These are phyloP conservation scores for Pterostichus madidus DNA, from an alignment of 2,888 invertebrate species.

Conservation along the genomic window DNA sequence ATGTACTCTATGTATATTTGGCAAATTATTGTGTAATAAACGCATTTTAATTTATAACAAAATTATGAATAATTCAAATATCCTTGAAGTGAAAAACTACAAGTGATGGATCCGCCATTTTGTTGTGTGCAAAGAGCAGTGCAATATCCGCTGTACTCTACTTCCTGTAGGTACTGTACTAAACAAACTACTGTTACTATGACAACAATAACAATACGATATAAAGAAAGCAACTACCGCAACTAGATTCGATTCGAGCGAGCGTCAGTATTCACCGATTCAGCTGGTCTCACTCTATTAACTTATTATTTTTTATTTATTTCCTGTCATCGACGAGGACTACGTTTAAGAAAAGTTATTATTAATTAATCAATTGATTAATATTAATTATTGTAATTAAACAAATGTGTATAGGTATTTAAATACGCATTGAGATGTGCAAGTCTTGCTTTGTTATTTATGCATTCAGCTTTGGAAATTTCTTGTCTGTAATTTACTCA, in stretches of 20 bases:
- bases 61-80: not conserved
- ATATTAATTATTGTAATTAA: conserved; percentile 74
- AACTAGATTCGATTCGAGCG: conserved; percentile 14
- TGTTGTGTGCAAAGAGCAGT: conserved; percentile 33
- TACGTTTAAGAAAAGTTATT: conserved; percentile 57
- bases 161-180: conserved; percentile 53
- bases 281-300: conserved; percentile 45
- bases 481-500: conserved; percentile 59
- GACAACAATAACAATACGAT: conserved; percentile 1
- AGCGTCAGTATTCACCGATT: conserved; percentile 18
- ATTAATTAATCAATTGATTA: conserved; percentile 71
- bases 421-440: conserved; percentile 70
- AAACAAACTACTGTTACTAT: conserved; percentile 38
- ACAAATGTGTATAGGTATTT: conserved; percentile 74
- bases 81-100: not conserved
- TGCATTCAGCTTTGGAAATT: conserved; percentile 65
- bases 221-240: not conserved
- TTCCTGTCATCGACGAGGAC: conserved; percentile 66
- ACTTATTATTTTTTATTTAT: conserved; percentile 74
- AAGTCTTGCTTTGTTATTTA: conserved; percentile 70
- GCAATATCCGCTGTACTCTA: conserved; percentile 56
- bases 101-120: not conserved
- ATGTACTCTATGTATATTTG: too few relatives aligned
- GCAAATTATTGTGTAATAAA: not conserved
- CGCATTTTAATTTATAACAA: not conserved